phyloP scores from a whole-genome alignment of 2,113 vertebrate species.

The Climacteris rufus region DNA sequence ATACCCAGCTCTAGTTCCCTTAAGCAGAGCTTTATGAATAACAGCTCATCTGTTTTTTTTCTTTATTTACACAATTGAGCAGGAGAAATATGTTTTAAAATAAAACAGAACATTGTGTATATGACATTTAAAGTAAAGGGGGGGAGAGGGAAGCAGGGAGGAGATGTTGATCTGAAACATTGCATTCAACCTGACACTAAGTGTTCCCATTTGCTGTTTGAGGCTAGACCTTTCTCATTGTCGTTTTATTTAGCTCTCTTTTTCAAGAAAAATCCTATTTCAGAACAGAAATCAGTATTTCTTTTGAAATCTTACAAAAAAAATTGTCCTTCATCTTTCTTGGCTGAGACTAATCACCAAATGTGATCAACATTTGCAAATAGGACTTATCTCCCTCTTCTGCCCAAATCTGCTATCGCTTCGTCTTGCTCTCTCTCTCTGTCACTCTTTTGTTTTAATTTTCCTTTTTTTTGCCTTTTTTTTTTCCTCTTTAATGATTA shows the following conservation, averaged over 20 bases:
- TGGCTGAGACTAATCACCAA: slow-evolving; percentile 13
- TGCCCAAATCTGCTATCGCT: neutral
- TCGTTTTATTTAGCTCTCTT: neutral
- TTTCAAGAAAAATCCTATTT: neutral
- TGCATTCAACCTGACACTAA: neutral
- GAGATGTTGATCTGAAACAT: neutral
- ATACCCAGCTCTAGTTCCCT: neutral
- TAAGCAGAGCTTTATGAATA: neutral
- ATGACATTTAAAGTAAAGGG: neutral
- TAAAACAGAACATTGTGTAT: neutral
- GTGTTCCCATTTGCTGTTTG: neutral
- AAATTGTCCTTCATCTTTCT: neutral
- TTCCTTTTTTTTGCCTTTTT: fast-evolving
- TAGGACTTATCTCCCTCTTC: neutral
- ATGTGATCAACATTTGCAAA: slow-evolving; percentile 18
- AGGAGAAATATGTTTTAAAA: neutral
- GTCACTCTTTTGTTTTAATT: neutral
- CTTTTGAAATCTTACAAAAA: neutral
- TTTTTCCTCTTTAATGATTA: neutral
- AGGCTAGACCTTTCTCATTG: neutral
- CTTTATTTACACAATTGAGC: neutral
- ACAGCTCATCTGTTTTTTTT: neutral
- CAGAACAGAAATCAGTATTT: neutral
- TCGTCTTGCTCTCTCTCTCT: neutral
- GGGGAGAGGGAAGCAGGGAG: neutral